Conservation (phyloP, 2,888 invertebrate genomes). For the Trichopria drosophilae region DNA sequence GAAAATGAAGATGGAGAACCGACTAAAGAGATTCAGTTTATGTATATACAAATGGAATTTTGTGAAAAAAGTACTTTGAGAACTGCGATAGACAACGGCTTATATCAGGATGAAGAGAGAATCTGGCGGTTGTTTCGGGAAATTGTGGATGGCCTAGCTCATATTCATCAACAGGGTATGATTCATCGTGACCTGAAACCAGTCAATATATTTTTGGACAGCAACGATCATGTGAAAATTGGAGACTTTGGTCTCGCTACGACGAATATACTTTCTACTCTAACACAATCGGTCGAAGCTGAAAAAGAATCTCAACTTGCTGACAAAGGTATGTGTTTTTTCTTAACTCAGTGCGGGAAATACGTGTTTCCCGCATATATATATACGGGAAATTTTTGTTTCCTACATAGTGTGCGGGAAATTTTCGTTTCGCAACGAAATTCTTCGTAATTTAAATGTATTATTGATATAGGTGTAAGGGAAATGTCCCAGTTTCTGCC, state of each 20-base stretch:
- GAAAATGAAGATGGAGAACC: not conserved
- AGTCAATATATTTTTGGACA: conserved; percentile 93
- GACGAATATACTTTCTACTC: conserved; percentile 65
- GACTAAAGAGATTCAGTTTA: conserved; percentile 64
- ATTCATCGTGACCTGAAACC: conserved; percentile 85
- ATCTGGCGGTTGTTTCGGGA: conserved; percentile 93
- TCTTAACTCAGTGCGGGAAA: too few relatives aligned
- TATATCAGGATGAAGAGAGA: conserved; percentile 76
- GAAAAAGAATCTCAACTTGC: conserved; percentile 45
- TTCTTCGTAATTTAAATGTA: too few relatives aligned
- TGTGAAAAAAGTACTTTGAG: conserved; percentile 93
- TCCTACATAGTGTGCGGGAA: too few relatives aligned
- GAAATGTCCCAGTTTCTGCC: too few relatives aligned
- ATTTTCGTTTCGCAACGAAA: too few relatives aligned
- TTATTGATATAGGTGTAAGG: too few relatives aligned
- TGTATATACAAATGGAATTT: conserved; percentile 98
- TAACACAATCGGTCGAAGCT: conserved; percentile 41
- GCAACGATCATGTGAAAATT: conserved; percentile 93
- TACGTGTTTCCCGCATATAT: too few relatives aligned
- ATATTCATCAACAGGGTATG: conserved; percentile 92
- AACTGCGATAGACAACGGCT: conserved; percentile 82
- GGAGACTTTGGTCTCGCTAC: conserved; percentile 98
- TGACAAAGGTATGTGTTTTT: conserved; percentile 50
- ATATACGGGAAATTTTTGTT: too few relatives aligned
- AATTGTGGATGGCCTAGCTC: conserved; percentile 86